These are phyloP conservation scores for Ophraella communa DNA, from an alignment of 2,888 invertebrate species.

Conservation along the genomic window DNA sequence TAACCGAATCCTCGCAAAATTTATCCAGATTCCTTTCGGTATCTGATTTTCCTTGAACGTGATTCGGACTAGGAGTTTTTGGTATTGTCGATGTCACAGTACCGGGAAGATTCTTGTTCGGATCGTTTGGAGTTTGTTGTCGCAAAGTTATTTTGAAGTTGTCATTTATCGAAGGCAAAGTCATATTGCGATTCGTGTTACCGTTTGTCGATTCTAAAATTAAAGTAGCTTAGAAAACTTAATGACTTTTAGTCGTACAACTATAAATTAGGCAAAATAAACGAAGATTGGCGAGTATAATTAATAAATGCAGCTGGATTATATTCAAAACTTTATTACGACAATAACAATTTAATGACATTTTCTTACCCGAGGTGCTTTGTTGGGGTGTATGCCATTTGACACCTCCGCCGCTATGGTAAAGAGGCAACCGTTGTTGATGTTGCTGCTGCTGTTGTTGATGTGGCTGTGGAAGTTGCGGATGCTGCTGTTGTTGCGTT, in stretches of 20 bases:
- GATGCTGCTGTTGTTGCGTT: constrained; percentile 40
- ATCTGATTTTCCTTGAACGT: constrained; percentile 62
- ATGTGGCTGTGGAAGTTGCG: constrained; percentile 45
- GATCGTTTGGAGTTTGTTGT: constrained; percentile 48
- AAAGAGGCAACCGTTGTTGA: constrained; percentile 36
- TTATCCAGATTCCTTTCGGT: constrained; percentile 76
- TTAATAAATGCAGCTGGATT: not conserved
- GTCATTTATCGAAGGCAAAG: constrained; percentile 60
- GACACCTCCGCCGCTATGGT: constrained; percentile 38
- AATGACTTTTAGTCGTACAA: no score
- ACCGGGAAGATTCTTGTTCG: constrained; percentile 52
- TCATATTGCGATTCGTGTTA: constrained; percentile 42
- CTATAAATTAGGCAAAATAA: not conserved
- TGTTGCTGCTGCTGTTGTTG: constrained; percentile 37
- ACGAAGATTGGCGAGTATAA: not conserved
- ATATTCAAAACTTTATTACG: no score
- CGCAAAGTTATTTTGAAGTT: constrained; percentile 76
- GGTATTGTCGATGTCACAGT: constrained; percentile 81
- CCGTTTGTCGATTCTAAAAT: constrained; percentile 24
- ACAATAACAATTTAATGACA: no score
- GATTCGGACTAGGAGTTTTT: constrained; percentile 83
- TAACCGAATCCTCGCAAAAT: constrained; percentile 84
- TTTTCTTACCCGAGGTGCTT: constrained; percentile 42
- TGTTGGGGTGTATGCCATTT: constrained; percentile 83
- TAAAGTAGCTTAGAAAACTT: not conserved